A percentile compares a stretch with the other conserved stretches of the same genome.
Conservation (phyloP, 2,113 vertebrate species). For the Leptobrachium ailaonicum region DNA sequence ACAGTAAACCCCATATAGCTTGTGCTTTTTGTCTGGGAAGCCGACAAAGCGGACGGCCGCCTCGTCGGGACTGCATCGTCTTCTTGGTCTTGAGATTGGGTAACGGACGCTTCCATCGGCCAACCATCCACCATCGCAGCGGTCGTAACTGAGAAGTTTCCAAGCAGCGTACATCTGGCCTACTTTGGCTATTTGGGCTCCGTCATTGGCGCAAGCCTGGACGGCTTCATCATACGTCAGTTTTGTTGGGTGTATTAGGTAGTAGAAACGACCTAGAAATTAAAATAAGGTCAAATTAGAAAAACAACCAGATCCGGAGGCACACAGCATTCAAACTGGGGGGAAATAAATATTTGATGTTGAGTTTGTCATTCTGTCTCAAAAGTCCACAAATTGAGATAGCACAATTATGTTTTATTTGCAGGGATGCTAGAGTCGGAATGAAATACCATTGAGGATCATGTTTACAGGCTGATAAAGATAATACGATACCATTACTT, state of each 20-base stretch:
- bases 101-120: constrained; percentile 95
- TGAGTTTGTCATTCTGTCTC: too few species aligned
- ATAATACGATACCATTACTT: too few species aligned
- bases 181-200: constrained; percentile 88
- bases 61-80: constrained; percentile 92
- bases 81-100: constrained; percentile 86
- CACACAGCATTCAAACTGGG: too few species aligned
- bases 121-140: constrained; percentile 93
- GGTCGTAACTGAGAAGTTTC: constrained; percentile 88
- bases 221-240: constrained; percentile 84
- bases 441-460: too few species aligned
- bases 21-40: constrained; percentile 88
- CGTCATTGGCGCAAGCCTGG: constrained; percentile 80
- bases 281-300: constrained; percentile 23
- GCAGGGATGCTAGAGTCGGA: too few species aligned
- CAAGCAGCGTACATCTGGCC: constrained; percentile 91
- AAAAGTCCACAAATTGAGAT: too few species aligned
- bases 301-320: too few species aligned
- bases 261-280: constrained; percentile 82
- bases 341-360: too few species aligned
- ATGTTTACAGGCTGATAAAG: too few species aligned
- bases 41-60: constrained; percentile 86
- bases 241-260: constrained; percentile 83
- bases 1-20: constrained; percentile 93
- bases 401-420: too few species aligned